Evolutionary conservation across 2,797 vertebrate species (phyloP), one percentile per base, ranked within the genome.

Genomic region (Lepilemur ruficaudatus): DNA sequence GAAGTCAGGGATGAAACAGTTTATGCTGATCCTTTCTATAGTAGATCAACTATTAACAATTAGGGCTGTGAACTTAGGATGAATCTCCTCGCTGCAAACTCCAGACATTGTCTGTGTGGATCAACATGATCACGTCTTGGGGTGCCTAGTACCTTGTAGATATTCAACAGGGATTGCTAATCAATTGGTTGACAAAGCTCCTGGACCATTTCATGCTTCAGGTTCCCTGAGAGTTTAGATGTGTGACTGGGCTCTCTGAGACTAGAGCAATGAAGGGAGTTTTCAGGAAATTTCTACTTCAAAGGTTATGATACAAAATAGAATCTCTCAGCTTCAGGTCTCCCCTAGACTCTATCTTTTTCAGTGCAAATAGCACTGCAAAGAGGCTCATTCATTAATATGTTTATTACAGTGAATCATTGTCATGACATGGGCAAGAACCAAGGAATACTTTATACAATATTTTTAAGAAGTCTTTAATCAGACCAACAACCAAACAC

Each of bases 391-490:
- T 87, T 79, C 7, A 2, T 80, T 76, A 89, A 76, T 23, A 81
- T 22, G 35, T 70, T 59, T 61, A 52, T 81, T 75, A 75, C 2
- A 75, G 55, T 59, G 69, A 91, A 35, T 81, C 14, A 57, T 11
- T 88, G 46, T 61, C 57, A 84, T 11, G 13, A 38, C 6, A n/a
- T n/a, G 35, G 70, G 55, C 28, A 89, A 43, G n/a, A 57, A 85
- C 7, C 15, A 55, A 35, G 43, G 32, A 92, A 82, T 69, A 93
- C 43, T 52, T 76, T 15, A 89, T 35, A 82, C 2, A 61, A 35
- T 48, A 92, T 65, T 92, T 90, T 72, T 18, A 67, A 95, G 75
- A 96, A 70, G 70, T 85, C 46, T 94, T 92, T 90, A 70, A 81
- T 78, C 55, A 93, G 61, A 52, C 25, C 67, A 93, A 70, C 9